Percentiles rank a stretch among this genome's conserved stretches.
Conservation (phyloP, 2,113 vertebrate genomes). For the Mesocricetus auratus region DNA sequence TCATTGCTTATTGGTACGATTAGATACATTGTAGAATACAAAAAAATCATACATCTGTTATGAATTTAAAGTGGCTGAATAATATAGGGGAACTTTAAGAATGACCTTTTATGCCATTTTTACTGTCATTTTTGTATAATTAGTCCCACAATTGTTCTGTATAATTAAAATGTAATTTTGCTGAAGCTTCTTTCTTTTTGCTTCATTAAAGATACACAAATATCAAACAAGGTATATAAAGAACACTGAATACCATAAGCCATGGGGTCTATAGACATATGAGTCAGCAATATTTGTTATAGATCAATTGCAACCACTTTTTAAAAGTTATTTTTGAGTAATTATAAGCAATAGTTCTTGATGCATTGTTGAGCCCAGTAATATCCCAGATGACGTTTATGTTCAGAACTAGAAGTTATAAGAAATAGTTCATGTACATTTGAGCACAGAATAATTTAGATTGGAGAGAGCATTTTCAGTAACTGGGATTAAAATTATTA, state of each 20-base stretch:
- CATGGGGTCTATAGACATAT: background rate
- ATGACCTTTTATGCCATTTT: constrained; percentile 73
- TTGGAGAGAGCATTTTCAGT: constrained; percentile 37
- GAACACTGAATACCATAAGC: background rate
- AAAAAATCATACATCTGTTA: constrained; percentile 71
- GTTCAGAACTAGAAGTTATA: constrained; percentile 55
- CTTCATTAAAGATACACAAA: constrained; percentile 31
- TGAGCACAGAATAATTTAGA: constrained; percentile 71
- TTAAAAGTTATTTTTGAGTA: constrained; percentile 56
- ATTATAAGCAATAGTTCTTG: constrained; percentile 59
- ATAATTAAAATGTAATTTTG: constrained; percentile 75
- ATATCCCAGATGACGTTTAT: constrained; percentile 49
- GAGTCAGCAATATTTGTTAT: constrained; percentile 37
- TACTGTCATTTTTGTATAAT: constrained; percentile 71
- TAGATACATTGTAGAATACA: constrained; percentile 49
- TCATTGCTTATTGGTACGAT: constrained; percentile 64
- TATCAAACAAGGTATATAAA: constrained; percentile 7
- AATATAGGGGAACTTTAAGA: constrained; percentile 63
- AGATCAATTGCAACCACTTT: constrained; percentile 42
- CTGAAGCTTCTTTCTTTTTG: background rate
- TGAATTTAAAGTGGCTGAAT: constrained; percentile 63
- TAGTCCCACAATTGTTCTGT: constrained; percentile 48
- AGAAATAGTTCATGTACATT: constrained; percentile 69
- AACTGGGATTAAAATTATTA: constrained; percentile 41
- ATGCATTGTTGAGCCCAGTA: constrained; percentile 57